Percentiles rank a stretch among this genome's conserved stretches.
Conservation (phyloP, 2,113 vertebrate species). For the Ciconia maguari region DNA sequence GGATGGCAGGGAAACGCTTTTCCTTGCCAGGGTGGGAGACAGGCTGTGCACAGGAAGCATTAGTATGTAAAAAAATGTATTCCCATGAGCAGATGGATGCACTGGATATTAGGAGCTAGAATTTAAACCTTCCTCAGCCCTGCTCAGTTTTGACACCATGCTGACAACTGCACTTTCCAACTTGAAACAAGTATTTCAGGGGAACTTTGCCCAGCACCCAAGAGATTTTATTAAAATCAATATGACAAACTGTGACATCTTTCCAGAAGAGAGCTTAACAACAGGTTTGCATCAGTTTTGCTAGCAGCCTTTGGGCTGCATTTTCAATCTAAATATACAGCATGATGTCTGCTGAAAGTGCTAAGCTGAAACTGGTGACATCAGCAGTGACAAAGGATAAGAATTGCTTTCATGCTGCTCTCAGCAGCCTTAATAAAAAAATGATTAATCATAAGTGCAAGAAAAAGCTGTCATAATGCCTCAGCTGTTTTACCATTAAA, state of each 20-base stretch:
- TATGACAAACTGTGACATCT: neutral
- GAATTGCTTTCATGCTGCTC: conserved; percentile 22
- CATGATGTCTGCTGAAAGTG: neutral
- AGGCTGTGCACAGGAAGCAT: neutral
- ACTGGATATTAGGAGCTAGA: neutral
- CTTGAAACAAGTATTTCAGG: neutral
- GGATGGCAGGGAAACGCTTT: neutral
- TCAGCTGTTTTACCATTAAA: neutral
- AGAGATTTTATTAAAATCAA: neutral
- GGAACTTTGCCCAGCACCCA: neutral
- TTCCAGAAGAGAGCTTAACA: neutral
- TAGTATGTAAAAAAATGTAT: neutral
- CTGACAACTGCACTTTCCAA: neutral
- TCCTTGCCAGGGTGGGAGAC: neutral
- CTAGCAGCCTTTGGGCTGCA: neutral
- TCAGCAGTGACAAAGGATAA: conserved; percentile 11
- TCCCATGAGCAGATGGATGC: neutral
- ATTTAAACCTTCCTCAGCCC: neutral
- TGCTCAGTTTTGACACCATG: neutral
- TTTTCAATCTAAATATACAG: neutral
- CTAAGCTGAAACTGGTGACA: conserved; percentile 44
- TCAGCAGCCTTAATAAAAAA: conserved; percentile 24
- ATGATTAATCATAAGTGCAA: conserved; percentile 5
- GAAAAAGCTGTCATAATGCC: neutral
- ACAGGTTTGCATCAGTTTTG: neutral